Evolutionary conservation across 2,113 vertebrate species (phyloP), one percentile per base, ranked within the genome.

Genomic region (Trichechus manatus): DNA sequence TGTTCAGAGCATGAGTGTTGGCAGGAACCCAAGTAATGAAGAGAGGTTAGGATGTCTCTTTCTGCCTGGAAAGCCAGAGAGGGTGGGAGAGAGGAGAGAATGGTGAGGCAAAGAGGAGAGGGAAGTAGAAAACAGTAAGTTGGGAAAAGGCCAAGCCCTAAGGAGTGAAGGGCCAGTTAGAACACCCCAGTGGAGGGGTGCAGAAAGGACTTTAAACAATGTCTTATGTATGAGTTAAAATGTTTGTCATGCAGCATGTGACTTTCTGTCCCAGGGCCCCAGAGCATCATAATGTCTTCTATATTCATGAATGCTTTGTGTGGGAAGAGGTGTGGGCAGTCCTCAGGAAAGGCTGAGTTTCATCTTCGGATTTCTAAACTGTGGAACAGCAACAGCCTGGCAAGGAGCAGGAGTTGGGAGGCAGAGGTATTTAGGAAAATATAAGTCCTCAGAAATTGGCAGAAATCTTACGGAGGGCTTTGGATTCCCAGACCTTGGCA

Each of bases 311-410:
- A 75, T 84, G 77, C 79, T 87, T 63, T 80, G 44, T 92, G 84
- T 96, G 82, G 97, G 94, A 93, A 91, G 92, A 86, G 10, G 20
- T 15, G 17, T 83, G 47, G 92, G 74, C 81, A 81, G 50, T 72
- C 39, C 22, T 80, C 17, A 31, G 78, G 47, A 75, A 93, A 72
- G 66, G 39, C 36, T 74, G 81, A 44, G 36, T 75, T 93, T 91
- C 93, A 50, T 72, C 42, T 95, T 64, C 59, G 22, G 33, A 83
- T 86, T 89, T 89, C 53, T 89, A 50, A 89, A 70, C n/a, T 7
- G n/a, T 42, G 39, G 27, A 29, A 66, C 9, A 81, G 61, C 79
- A 77, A 56, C 31, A 66, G 91, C 72, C 47, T 20, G 10, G n/a
- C 3, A 70, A 56, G 64, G 81, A 92, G 44, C 44, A 72, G 59